These are phyloP conservation scores for Hylomyscus alleni DNA, from an alignment of 2,797 vertebrate genomes.

Conservation along the genomic window DNA sequence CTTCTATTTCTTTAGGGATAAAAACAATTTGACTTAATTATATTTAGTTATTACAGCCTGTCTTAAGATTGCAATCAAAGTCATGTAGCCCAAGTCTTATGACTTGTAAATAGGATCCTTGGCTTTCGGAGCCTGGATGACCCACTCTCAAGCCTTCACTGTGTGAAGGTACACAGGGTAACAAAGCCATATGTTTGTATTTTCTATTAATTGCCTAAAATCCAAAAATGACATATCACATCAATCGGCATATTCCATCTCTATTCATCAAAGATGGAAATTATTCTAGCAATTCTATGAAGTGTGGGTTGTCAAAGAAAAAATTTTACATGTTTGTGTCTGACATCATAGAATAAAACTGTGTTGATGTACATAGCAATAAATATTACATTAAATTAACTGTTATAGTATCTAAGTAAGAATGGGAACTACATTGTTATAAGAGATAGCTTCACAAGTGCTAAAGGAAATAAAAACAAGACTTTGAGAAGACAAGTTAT, in stretches of 20 bases:
- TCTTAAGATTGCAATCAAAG: neutral
- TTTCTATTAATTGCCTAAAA: slow-evolving; percentile 15
- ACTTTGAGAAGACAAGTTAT: neutral
- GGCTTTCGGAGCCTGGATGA: neutral
- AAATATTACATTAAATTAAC: neutral
- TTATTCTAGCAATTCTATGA: neutral
- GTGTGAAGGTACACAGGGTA: neutral
- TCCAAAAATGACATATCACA: neutral
- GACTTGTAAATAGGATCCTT: neutral
- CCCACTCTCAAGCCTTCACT: neutral
- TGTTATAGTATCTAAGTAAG: neutral
- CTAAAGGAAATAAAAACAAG: neutral
- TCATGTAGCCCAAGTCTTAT: neutral
- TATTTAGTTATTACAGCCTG: neutral
- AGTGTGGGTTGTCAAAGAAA: slow-evolving; percentile 23
- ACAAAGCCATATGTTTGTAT: neutral
- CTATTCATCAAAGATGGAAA: neutral
- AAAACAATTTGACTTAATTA: neutral
- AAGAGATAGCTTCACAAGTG: neutral
- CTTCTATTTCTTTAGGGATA: too few species aligned
- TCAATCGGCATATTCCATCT: neutral
- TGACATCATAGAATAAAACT: neutral
- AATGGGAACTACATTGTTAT: neutral
- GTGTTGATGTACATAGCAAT: neutral
- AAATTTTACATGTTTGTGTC: neutral